Evolutionary conservation across 2,888 invertebrate species (phyloP).

Genomic region (Lysandra coridon): DNA sequence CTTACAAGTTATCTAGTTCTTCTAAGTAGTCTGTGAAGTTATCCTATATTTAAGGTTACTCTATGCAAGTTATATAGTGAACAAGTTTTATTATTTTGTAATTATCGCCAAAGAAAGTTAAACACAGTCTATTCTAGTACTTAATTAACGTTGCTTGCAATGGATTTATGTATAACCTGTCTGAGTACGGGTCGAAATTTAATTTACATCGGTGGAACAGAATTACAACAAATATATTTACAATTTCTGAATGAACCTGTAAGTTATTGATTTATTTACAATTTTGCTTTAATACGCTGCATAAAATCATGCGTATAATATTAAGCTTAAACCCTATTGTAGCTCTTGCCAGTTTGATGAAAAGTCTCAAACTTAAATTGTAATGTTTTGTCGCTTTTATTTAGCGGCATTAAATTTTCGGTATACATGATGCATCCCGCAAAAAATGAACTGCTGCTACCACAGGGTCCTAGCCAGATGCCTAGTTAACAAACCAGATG

Average conservation of each 20-base stretch:
- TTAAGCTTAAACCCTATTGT: background rate
- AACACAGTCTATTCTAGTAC: background rate
- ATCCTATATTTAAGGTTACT: too few relatives aligned
- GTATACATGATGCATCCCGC: too few relatives aligned
- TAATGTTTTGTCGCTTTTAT: background rate
- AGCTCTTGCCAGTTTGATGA: background rate
- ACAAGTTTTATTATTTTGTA: background rate
- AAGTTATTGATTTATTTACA: conserved; percentile 38
- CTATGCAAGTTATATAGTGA: background rate
- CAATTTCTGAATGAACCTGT: conserved; percentile 69
- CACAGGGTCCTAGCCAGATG: too few relatives aligned
- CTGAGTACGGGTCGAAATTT: conserved; percentile 59
- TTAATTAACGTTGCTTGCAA: conserved; percentile 41
- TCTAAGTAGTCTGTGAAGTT: too few relatives aligned
- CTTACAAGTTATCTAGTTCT: too few relatives aligned
- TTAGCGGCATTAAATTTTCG: background rate
- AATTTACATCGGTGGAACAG: conserved; percentile 55
- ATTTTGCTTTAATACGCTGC: background rate
- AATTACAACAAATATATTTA: conserved; percentile 53
- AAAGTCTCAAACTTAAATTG: background rate
- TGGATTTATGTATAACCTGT: conserved; percentile 68
- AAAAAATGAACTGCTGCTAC: too few relatives aligned
- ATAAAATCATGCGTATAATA: background rate
- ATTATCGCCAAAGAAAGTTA: background rate
- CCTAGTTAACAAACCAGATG: too few relatives aligned